Evolutionary conservation across 2,888 invertebrate genomes (phyloP).

Genomic region (Agrochola macilenta): DNA sequence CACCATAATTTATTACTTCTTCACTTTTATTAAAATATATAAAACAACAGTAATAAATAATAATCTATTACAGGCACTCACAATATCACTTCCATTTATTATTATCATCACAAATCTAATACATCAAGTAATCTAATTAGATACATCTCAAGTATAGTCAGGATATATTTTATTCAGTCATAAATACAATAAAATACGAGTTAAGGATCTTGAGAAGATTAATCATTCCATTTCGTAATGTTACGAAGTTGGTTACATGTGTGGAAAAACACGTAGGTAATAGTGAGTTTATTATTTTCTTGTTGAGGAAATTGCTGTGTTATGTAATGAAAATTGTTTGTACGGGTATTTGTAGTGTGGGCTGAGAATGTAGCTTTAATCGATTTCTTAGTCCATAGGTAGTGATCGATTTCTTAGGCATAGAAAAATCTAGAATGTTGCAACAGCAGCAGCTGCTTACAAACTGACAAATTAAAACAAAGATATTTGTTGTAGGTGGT

Average conservation of each 20-base stretch:
- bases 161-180: constrained; percentile 27
- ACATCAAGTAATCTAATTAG: constrained; percentile 45
- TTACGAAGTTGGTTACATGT: constrained; percentile 22
- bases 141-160: constrained; percentile 8
- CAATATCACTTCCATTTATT: constrained; percentile 24
- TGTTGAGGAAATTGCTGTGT: constrained; percentile 30
- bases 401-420: neutral
- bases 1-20: neutral
- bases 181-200: constrained; percentile 24
- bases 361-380: constrained; percentile 1
- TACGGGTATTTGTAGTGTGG: constrained; percentile 13
- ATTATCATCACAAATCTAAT: constrained; percentile 33
- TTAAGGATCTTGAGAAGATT: constrained; percentile 27
- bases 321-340: constrained; percentile 18
- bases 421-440: neutral
- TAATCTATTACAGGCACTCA: constrained; percentile 6
- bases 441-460: neutral
- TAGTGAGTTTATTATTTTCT: constrained; percentile 33
- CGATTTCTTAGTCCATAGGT: neutral
- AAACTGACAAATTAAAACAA: neutral
- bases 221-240: constrained; percentile 39
- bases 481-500: too few relatives aligned
- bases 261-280: constrained; percentile 11
- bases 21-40: neutral
- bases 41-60: neutral